Percentiles rank a stretch among this genome's conserved stretches.
Evolutionary conservation across 1,140 invertebrate species (phyloP).

Genomic region (Drosophila eugracilis): DNA sequence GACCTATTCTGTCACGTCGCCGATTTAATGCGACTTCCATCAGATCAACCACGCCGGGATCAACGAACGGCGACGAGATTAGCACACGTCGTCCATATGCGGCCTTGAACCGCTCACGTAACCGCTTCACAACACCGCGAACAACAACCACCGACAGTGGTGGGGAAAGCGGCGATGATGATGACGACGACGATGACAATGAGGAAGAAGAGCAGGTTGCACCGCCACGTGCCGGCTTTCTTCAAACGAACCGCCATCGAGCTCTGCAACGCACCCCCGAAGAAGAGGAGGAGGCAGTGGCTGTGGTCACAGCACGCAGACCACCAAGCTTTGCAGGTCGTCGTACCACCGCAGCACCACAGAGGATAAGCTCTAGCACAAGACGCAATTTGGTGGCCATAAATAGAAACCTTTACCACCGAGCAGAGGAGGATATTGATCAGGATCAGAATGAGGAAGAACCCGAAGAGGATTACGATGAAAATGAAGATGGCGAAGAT

Average conservation of each 20-base stretch:
- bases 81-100: constrained; percentile 60
- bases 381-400: constrained; percentile 53
- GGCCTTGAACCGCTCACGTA: constrained; percentile 55
- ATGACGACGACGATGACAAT: constrained; percentile 2
- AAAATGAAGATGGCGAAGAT: constrained; percentile 33
- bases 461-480: constrained; percentile 19
- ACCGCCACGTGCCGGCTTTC: constrained; percentile 39
- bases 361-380: constrained; percentile 42
- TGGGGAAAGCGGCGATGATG: constrained; percentile 10
- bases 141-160: constrained; percentile 18
- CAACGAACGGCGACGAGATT: constrained; percentile 27
- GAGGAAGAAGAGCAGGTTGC: constrained; percentile 18
- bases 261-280: constrained; percentile 23
- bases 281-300: constrained; percentile 3
- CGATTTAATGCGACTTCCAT: constrained; percentile 25
- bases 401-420: constrained; percentile 63
- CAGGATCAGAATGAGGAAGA: constrained; percentile 31
- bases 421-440: constrained; percentile 20
- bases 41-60: constrained; percentile 2
- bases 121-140: constrained; percentile 38
- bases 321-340: constrained; percentile 11
- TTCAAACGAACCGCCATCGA: constrained; percentile 66
- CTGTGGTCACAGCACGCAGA: constrained; percentile 1
- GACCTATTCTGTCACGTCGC: constrained; percentile 30
- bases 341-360: constrained; percentile 42